Evolutionary conservation across 2,888 invertebrate species (phyloP).

Genomic region (Drosophila pseudotakahashii): DNA sequence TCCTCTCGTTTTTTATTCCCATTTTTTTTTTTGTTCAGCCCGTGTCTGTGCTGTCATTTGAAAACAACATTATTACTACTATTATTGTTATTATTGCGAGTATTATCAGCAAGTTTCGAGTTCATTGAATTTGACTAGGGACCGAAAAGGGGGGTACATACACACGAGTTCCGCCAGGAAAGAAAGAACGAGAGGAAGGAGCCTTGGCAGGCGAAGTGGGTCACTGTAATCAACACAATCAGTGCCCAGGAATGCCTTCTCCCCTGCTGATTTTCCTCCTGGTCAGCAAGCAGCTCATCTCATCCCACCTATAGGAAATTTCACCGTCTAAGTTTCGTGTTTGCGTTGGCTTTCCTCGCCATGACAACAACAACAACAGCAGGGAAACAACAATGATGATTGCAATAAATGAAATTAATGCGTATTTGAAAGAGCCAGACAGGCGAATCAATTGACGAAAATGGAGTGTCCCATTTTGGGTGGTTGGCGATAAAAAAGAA

Average conservation of each 20-base stretch:
- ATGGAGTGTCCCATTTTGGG: conserved; percentile 63
- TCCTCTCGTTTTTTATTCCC: conserved; percentile 1
- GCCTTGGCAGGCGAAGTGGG: conserved; percentile 73
- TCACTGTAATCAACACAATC: conserved; percentile 76
- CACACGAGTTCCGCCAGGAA: conserved; percentile 38
- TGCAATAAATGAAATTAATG: conserved; percentile 81
- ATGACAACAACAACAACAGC: conserved; percentile 57
- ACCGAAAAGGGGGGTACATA: conserved; percentile 1
- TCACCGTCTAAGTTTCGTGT: conserved; percentile 57
- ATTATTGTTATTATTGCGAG: conserved; percentile 58
- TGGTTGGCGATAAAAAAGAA: conserved; percentile 9
- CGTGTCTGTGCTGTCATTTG: conserved; percentile 58
- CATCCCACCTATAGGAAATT: conserved; percentile 25
- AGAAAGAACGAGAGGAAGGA: conserved; percentile 17
- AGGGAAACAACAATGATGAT: conserved; percentile 67
- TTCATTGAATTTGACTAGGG: conserved; percentile 72
- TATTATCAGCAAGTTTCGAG: conserved; percentile 77
- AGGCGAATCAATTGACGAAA: conserved; percentile 80
- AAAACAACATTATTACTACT: conserved; percentile 67
- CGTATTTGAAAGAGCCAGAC: conserved; percentile 78
- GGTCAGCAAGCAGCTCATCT: conserved; percentile 23
- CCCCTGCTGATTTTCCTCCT: conserved; percentile 1
- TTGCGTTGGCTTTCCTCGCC: conserved; percentile 65
- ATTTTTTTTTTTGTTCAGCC: conserved; percentile 7
- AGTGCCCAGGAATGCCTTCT: conserved; percentile 68